These are phyloP conservation scores for Rhopalosiphum maidis DNA, from an alignment of 1,140 invertebrate species.

Conservation along the genomic window DNA sequence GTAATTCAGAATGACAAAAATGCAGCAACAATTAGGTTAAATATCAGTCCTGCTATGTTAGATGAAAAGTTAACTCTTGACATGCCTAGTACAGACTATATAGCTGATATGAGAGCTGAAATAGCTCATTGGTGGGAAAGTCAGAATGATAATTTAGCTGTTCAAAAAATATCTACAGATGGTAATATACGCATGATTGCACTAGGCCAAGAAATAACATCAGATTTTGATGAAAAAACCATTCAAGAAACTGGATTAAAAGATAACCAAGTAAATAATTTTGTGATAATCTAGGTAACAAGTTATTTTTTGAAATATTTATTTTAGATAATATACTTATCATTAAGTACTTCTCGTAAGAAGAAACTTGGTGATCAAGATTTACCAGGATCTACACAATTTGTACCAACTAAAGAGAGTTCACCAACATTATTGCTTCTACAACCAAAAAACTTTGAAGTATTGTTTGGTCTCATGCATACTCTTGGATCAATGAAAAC, in stretches of 20 bases:
- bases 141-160: slow-evolving; percentile 49
- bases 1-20: slow-evolving; percentile 69
- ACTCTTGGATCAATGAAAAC: slow-evolving; percentile 85
- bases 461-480: slow-evolving; percentile 88
- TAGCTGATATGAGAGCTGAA: slow-evolving; percentile 90
- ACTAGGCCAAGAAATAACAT: slow-evolving; percentile 89
- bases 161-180: slow-evolving; percentile 66
- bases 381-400: slow-evolving; percentile 76
- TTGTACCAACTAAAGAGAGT: slow-evolving; percentile 80
- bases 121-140: slow-evolving; percentile 87
- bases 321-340: slow-evolving; percentile 83
- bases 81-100: slow-evolving; percentile 80
- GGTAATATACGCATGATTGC: slow-evolving; percentile 90
- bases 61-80: slow-evolving; percentile 79
- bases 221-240: slow-evolving; percentile 92
- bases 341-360: slow-evolving; percentile 79
- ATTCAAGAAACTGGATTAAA: slow-evolving; percentile 90
- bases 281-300: not conserved
- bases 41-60: slow-evolving; percentile 85
- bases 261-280: slow-evolving; percentile 70
- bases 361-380: slow-evolving; percentile 74
- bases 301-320: slow-evolving; percentile 38
- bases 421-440: slow-evolving; percentile 85
- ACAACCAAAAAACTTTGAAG: slow-evolving; percentile 86
- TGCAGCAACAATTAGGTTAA: slow-evolving; percentile 71